Percentiles rank a stretch among this genome's conserved stretches.
Conservation (phyloP, 2,113 vertebrate species). For the Pteropus alecto region DNA sequence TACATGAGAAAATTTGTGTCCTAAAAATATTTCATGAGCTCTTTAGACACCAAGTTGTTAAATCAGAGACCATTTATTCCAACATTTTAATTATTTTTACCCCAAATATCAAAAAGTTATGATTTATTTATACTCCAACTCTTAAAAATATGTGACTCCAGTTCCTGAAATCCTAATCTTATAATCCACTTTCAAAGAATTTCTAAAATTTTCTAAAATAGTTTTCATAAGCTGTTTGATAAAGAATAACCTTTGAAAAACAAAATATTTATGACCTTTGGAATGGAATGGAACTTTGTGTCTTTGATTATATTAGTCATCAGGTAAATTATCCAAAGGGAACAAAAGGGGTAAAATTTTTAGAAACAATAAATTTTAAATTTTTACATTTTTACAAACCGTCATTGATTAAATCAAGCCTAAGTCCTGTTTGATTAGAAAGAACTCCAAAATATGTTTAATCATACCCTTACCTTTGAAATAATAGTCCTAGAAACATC, state of each 20-base stretch:
- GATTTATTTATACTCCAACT: slow-evolving; percentile 54
- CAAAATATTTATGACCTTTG: slow-evolving; percentile 21
- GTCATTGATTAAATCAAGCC: background rate
- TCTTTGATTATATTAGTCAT: slow-evolving; percentile 25
- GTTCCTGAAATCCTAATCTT: slow-evolving; percentile 62
- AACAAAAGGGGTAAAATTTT: slow-evolving; percentile 11
- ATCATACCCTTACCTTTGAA: slow-evolving; percentile 15
- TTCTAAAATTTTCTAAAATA: slow-evolving; percentile 49
- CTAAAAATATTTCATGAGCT: slow-evolving; percentile 65
- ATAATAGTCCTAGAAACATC: background rate
- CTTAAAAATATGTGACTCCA: slow-evolving; percentile 40
- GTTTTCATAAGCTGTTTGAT: slow-evolving; percentile 52
- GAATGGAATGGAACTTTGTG: slow-evolving; percentile 37
- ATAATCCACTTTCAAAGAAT: slow-evolving; percentile 51
- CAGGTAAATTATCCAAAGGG: slow-evolving; percentile 18
- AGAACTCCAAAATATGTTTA: slow-evolving; percentile 34
- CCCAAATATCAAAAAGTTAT: slow-evolving; percentile 55
- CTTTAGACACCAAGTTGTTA: slow-evolving; percentile 57
- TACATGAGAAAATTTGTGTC: slow-evolving; percentile 55
- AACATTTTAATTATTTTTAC: slow-evolving; percentile 57
- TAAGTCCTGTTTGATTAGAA: slow-evolving; percentile 49
- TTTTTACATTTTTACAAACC: slow-evolving; percentile 3
- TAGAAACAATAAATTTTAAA: slow-evolving; percentile 38
- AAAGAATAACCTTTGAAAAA: slow-evolving; percentile 42
- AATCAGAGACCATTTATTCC: slow-evolving; percentile 56